Percentiles rank a stretch among this genome's conserved stretches.
These are phyloP conservation scores for Apistogramma diplotaenia DNA, from an alignment of 2,113 vertebrate genomes.

Conservation along the genomic window DNA sequence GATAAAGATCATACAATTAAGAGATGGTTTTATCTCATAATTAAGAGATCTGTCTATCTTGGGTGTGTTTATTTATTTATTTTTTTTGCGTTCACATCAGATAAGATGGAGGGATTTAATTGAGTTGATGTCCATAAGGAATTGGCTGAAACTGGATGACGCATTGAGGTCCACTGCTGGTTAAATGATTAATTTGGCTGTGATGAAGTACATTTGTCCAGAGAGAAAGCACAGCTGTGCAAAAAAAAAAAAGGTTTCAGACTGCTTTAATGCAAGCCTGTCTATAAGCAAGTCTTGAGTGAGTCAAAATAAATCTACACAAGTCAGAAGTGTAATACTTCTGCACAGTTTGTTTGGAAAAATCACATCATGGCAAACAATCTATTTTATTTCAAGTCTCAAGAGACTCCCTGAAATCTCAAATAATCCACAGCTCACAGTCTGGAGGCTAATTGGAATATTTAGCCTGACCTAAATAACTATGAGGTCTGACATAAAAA, in stretches of 20 bases:
- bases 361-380: neutral
- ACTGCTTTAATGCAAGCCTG: neutral
- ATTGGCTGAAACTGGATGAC: neutral
- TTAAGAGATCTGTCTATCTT: slow-evolving; percentile 5
- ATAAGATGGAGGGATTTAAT: neutral
- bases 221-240: neutral
- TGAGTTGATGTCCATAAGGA: neutral
- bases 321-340: neutral
- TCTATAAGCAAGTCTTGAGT: neutral
- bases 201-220: neutral
- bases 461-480: neutral
- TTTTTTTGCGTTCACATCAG: neutral
- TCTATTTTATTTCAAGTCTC: neutral
- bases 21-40: neutral
- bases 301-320: neutral
- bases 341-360: neutral
- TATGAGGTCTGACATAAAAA: neutral
- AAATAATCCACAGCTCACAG: neutral
- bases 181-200: neutral
- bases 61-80: neutral
- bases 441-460: neutral
- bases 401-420: neutral
- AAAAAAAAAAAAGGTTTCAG: neutral
- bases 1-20: neutral
- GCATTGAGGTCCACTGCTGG: neutral